These are phyloP conservation scores for Aselliscus stoliczkanus DNA, from an alignment of 2,797 vertebrate genomes.

Conservation along the genomic window DNA sequence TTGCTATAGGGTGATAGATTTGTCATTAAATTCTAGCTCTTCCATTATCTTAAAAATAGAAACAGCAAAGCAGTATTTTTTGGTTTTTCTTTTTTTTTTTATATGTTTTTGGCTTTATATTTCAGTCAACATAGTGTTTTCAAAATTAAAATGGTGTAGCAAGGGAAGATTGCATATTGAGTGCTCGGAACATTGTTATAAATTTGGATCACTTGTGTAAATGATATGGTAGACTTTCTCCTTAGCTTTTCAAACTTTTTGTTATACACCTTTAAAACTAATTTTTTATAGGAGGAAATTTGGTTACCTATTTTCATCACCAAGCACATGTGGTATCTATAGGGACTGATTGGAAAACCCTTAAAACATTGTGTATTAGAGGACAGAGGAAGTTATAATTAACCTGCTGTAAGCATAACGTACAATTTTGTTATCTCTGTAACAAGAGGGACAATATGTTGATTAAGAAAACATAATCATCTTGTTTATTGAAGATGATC, in stretches of 20 bases:
- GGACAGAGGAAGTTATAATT: constrained; percentile 25
- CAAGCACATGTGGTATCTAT: neutral
- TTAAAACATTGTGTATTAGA: constrained; percentile 23
- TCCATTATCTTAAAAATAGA: constrained; percentile 30
- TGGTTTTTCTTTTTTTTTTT: neutral
- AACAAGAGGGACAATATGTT: neutral
- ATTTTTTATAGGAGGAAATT: constrained; percentile 40
- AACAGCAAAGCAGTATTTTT: neutral
- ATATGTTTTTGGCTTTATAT: neutral
- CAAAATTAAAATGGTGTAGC: neutral
- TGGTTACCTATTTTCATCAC: neutral
- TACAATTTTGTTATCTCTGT: neutral
- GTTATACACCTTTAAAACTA: neutral
- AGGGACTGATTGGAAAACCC: neutral
- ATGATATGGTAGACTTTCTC: neutral
- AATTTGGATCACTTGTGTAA: constrained; percentile 16
- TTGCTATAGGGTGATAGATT: neutral
- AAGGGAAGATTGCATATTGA: neutral
- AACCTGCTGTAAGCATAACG: neutral
- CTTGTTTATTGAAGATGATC: constrained; percentile 15
- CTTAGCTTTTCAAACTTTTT: neutral
- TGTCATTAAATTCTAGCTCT: neutral
- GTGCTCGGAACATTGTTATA: neutral
- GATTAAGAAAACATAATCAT: constrained; percentile 14
- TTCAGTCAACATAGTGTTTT: constrained; percentile 22